Evolutionary conservation across 2,797 vertebrate genomes (phyloP).

Genomic region (Todus mexicanus): DNA sequence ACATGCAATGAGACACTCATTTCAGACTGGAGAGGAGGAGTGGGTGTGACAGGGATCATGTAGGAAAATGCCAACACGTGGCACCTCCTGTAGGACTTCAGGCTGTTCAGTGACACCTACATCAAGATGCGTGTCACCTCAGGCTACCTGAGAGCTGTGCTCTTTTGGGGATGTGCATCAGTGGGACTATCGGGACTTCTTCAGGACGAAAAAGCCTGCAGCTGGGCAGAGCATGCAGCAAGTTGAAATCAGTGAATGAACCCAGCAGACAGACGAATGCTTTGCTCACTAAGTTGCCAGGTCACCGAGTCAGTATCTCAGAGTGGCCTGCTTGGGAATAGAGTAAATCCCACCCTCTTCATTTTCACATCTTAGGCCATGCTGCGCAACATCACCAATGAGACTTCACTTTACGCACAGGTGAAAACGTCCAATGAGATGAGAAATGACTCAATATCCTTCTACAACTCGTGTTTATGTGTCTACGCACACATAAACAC

Average conservation of each 20-base stretch:
- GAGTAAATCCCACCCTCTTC: neutral
- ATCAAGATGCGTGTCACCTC: neutral
- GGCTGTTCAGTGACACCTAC: neutral
- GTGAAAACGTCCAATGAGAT: neutral
- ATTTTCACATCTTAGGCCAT: neutral
- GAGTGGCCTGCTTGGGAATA: neutral
- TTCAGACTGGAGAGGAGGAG: neutral
- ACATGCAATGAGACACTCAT: neutral
- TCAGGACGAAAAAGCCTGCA: neutral
- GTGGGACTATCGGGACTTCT: neutral
- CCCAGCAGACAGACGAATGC: neutral
- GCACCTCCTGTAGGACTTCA: neutral
- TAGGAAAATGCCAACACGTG: neutral
- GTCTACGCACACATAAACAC: neutral
- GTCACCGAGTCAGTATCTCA: neutral
- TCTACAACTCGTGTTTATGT: neutral
- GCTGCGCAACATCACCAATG: neutral
- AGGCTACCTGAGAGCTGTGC: neutral
- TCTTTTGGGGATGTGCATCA: neutral
- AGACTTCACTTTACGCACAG: neutral
- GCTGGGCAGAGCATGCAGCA: neutral
- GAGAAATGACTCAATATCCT: neutral
- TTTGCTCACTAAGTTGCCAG: neutral
- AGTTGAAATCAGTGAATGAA: neutral
- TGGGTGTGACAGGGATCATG: neutral